Evolutionary conservation across 2,113 vertebrate species (phyloP).

Genomic region (Cariama cristata): DNA sequence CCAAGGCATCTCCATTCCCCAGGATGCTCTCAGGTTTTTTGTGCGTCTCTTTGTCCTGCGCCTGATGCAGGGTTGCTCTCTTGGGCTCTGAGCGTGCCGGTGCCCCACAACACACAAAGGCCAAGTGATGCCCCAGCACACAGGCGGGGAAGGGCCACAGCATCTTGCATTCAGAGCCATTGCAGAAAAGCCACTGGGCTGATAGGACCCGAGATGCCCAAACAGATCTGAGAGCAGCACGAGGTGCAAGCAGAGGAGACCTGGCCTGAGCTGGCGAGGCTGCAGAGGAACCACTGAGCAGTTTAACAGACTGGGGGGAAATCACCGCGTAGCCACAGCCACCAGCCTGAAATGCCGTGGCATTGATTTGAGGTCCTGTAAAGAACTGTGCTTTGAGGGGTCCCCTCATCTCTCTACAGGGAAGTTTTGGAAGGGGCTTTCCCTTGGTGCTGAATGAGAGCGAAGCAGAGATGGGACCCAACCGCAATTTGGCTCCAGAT

Average conservation of each 20-base stretch:
- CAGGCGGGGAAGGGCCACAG: background rate
- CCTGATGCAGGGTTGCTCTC: background rate
- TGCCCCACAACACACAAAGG: background rate
- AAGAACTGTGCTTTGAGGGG: background rate
- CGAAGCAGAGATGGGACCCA: background rate
- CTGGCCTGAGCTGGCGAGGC: background rate
- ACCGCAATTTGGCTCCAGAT: rapidly evolving
- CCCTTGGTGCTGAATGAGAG: background rate
- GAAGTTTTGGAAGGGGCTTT: background rate
- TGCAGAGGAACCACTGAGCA: background rate
- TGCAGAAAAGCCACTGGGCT: background rate
- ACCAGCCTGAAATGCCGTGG: rapidly evolving
- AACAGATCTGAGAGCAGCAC: background rate
- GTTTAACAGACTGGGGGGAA: background rate
- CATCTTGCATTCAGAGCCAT: too few species aligned
- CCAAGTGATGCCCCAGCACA: too few species aligned
- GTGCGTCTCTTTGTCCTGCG: background rate
- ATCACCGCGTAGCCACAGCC: background rate
- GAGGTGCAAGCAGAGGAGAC: background rate
- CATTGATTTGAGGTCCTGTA: background rate
- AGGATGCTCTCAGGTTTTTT: background rate
- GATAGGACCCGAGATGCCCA: background rate
- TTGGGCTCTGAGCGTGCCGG: rapidly evolving
- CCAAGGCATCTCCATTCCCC: background rate
- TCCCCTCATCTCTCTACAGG: background rate